Evolutionary conservation across 1,140 invertebrate genomes (phyloP).

Genomic region (Euborellia annulipes): DNA sequence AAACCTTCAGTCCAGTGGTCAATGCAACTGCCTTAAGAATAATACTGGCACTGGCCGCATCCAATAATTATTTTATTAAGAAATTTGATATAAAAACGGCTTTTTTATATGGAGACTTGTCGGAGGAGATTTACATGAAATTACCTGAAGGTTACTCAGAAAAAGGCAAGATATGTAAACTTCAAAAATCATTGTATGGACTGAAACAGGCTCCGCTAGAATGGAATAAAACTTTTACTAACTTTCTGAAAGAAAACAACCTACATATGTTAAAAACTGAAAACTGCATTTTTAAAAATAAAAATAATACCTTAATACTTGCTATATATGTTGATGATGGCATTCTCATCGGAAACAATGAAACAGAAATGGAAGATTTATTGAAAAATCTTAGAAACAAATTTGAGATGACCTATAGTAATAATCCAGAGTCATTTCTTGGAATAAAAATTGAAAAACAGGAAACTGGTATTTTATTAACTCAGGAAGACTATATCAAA

Average conservation of each 20-base stretch:
- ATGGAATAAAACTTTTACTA: slow-evolving; percentile 1
- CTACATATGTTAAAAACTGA: neutral
- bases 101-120: too few relatives aligned
- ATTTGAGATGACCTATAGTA: slow-evolving; percentile 4
- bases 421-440: slow-evolving; percentile 9
- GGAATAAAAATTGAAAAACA: slow-evolving; percentile 12
- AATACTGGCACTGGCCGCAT: too few relatives aligned
- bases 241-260: neutral
- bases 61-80: too few relatives aligned
- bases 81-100: too few relatives aligned
- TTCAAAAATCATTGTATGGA: slow-evolving; percentile 1
- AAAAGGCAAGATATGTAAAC: too few relatives aligned
- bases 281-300: neutral
- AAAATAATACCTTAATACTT: neutral
- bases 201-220: neutral
- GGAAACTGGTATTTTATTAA: slow-evolving; percentile 1
- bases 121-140: too few relatives aligned
- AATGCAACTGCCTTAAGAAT: too few relatives aligned
- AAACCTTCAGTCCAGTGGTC: too few relatives aligned
- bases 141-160: too few relatives aligned
- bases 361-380: slow-evolving; percentile 1
- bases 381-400: slow-evolving; percentile 1
- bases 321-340: slow-evolving; percentile 12
- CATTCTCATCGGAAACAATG: slow-evolving; percentile 3
- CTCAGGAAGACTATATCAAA: slow-evolving; percentile 5